A percentile compares a stretch with the other conserved stretches of the same genome.
phyloP scores from a whole-genome alignment of 2,113 vertebrate genomes.

The Pituophis catenifer region DNA sequence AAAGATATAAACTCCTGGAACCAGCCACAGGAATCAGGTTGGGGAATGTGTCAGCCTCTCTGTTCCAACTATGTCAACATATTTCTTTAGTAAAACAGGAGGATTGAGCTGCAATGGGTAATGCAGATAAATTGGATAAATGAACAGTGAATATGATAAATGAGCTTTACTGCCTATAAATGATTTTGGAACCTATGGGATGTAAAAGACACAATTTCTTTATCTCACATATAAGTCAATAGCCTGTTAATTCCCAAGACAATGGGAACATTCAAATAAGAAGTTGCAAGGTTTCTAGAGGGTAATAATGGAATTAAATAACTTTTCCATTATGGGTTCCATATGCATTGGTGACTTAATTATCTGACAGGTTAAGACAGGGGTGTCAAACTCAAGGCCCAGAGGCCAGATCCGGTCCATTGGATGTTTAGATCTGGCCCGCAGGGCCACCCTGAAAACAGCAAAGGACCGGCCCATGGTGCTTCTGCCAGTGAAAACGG shows the following conservation, averaged over 20 bases:
- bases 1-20: background rate
- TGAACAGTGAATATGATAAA: background rate
- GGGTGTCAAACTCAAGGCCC: too few species aligned
- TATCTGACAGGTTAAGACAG: background rate
- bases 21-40: background rate
- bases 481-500: too few species aligned
- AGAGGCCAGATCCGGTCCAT: accelerated
- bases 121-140: background rate
- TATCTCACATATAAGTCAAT: background rate
- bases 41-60: background rate
- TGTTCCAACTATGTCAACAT: background rate
- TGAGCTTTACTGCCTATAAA: background rate
- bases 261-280: background rate
- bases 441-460: too few species aligned
- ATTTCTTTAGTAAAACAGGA: background rate
- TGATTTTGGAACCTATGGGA: background rate
- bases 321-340: background rate
- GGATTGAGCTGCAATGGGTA: background rate
- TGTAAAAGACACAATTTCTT: background rate
- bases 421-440: too few species aligned
- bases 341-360: background rate
- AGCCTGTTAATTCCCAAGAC: background rate
- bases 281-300: background rate
- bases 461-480: too few species aligned
- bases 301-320: background rate